Percentiles rank a stretch among this genome's conserved stretches.
phyloP scores from a whole-genome alignment of 2,888 invertebrate genomes.

The Drosophila mayaguana region DNA sequence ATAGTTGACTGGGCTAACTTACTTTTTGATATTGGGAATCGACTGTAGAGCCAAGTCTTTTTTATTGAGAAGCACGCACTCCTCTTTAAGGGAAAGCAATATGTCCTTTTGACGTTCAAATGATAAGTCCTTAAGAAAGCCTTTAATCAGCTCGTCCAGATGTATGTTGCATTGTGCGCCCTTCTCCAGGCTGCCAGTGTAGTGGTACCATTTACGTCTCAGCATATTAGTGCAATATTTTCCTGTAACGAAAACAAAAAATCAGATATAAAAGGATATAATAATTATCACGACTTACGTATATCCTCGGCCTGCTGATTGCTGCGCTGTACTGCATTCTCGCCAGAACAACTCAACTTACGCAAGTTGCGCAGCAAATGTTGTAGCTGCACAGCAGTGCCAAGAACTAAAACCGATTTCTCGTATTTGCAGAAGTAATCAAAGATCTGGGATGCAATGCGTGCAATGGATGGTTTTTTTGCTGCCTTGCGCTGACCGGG shows the following conservation, averaged over 20 bases:
- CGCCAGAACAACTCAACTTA: conserved; percentile 58
- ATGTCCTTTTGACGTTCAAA: conserved; percentile 87
- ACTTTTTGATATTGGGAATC: conserved; percentile 89
- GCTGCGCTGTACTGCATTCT: conserved; percentile 38
- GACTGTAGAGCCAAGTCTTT: conserved; percentile 87
- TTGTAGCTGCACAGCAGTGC: conserved; percentile 82
- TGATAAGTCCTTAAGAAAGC: conserved; percentile 88
- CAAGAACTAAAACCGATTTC: conserved; percentile 71
- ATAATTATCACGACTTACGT: conserved; percentile 61
- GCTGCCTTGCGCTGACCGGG: conserved; percentile 26
- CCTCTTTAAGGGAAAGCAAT: conserved; percentile 86
- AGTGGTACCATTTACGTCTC: conserved; percentile 89
- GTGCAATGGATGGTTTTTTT: conserved; percentile 34
- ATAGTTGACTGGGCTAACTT: conserved; percentile 2
- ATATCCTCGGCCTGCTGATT: conserved; percentile 68
- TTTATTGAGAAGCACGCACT: conserved; percentile 87
- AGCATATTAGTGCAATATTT: conserved; percentile 87
- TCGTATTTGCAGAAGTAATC: conserved; percentile 72
- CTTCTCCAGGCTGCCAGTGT: conserved; percentile 88
- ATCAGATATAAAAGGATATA: background rate
- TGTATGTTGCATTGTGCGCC: conserved; percentile 88
- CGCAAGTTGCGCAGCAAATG: conserved; percentile 74
- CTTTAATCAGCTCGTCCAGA: conserved; percentile 88
- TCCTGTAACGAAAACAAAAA: conserved; percentile 67
- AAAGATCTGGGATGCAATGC: conserved; percentile 69